These are phyloP conservation scores for Scrobipalpa atriplicella DNA, from an alignment of 2,888 invertebrate species.

Conservation along the genomic window DNA sequence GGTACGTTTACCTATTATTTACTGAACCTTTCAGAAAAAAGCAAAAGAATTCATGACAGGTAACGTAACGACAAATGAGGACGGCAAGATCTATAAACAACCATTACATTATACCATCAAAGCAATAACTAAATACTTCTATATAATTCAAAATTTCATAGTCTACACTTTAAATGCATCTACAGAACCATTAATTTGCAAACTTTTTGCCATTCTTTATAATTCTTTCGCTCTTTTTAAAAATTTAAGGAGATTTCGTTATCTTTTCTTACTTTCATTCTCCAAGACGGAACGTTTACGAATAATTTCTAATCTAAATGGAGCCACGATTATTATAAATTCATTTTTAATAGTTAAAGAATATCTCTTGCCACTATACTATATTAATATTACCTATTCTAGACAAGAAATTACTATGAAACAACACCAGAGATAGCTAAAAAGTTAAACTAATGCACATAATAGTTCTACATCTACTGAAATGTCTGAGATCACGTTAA, in stretches of 20 bases:
- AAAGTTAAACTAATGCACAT: background rate
- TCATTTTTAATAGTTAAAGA: slow-evolving; percentile 3
- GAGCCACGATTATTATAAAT: slow-evolving; percentile 1
- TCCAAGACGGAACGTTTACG: slow-evolving; percentile 20
- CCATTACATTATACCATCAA: slow-evolving; percentile 39
- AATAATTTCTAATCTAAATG: slow-evolving; percentile 21
- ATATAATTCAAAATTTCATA: background rate
- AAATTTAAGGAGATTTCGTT: slow-evolving; percentile 6
- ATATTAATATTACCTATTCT: background rate
- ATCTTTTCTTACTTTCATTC: background rate
- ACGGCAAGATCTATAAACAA: slow-evolving; percentile 55
- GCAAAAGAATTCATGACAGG: no score
- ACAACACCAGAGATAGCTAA: slow-evolving; percentile 3
- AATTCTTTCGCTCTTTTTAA: background rate
- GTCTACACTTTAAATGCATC: background rate
- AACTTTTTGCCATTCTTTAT: background rate
- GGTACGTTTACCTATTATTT: background rate
- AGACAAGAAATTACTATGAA: slow-evolving; percentile 18
- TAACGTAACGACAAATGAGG: slow-evolving; percentile 30
- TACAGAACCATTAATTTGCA: background rate
- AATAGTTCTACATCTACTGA: slow-evolving; percentile 20
- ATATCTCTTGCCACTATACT: background rate
- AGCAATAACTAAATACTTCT: slow-evolving; percentile 14
- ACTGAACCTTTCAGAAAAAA: background rate
- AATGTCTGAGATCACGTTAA: slow-evolving; percentile 29